A percentile compares a stretch with the other conserved stretches of the same genome.
Conservation (phyloP, 1,140 invertebrate genomes). For the Drosophila watanabei region DNA sequence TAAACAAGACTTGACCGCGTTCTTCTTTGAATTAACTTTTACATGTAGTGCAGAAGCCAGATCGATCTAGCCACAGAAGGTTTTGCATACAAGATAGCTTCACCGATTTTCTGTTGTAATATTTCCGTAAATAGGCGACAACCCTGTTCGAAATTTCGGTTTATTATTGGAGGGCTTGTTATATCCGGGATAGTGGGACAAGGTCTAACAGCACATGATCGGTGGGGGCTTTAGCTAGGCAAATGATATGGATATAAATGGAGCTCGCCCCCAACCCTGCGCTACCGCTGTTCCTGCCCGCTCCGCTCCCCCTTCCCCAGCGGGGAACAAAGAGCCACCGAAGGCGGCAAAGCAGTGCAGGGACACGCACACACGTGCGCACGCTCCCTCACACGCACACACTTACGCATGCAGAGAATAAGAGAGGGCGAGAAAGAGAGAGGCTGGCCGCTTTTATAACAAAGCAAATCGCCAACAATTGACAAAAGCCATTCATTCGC, state of each 20-base stretch:
- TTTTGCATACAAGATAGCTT: background rate
- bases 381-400: conserved; percentile 24
- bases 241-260: conserved; percentile 70
- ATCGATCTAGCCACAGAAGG: background rate
- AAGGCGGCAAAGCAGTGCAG: conserved; percentile 72
- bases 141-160: conserved; percentile 9
- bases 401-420: conserved; percentile 16
- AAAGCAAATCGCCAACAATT: conserved; percentile 53
- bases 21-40: no score
- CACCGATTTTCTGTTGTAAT: background rate
- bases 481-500: conserved; percentile 48
- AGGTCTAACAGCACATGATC: conserved; percentile 66
- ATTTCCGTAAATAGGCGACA: background rate
- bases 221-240: conserved; percentile 53
- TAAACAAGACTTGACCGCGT: no score
- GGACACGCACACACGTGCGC: conserved; percentile 51
- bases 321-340: conserved; percentile 70
- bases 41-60: background rate
- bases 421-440: conserved; percentile 24
- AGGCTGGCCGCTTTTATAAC: conserved; percentile 41
- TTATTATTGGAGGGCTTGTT: conserved; percentile 27
- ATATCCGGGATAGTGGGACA: conserved; percentile 35
- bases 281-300: conserved; percentile 1
- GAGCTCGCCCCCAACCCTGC: conserved; percentile 13
- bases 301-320: conserved; percentile 12